Conservation (phyloP, 2,888 invertebrate species). For the Epinotia ramella region DNA sequence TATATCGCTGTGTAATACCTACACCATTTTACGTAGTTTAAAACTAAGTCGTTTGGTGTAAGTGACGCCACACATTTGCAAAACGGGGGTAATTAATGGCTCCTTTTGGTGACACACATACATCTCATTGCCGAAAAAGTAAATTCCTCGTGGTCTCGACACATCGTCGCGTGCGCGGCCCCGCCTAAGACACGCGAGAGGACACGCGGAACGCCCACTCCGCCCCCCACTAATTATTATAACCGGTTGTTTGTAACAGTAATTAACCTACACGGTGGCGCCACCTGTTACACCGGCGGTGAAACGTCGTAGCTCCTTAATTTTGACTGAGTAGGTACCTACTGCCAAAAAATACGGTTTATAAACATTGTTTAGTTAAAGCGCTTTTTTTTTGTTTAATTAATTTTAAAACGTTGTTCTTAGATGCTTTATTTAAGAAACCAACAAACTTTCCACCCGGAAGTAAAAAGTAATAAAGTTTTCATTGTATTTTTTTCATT, state of each 20-base stretch:
- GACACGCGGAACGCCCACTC: slow-evolving; percentile 66
- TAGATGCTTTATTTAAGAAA: too few relatives aligned
- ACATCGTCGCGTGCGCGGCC: slow-evolving; percentile 63
- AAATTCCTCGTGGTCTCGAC: slow-evolving; percentile 55
- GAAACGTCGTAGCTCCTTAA: slow-evolving; percentile 20
- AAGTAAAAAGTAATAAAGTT: too few relatives aligned
- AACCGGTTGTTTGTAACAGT: slow-evolving; percentile 80
- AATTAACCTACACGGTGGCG: slow-evolving; percentile 74
- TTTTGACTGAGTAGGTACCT: slow-evolving; percentile 1
- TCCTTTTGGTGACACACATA: slow-evolving; percentile 11
- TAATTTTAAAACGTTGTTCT: too few relatives aligned
- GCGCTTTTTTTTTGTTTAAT: too few relatives aligned
- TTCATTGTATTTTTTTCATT: too few relatives aligned
- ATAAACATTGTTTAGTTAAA: too few relatives aligned
- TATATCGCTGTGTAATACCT: too few relatives aligned
- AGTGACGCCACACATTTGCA: background rate
- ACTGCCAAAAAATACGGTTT: background rate
- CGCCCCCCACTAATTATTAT: slow-evolving; percentile 83
- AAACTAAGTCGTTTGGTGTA: background rate
- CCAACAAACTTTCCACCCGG: too few relatives aligned
- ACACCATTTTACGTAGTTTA: too few relatives aligned
- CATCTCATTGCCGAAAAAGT: slow-evolving; percentile 36
- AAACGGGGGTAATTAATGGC: background rate
- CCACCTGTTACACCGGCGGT: slow-evolving; percentile 69
- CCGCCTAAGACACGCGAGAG: slow-evolving; percentile 59